Conservation (phyloP, 2,113 vertebrate species). For the Proterorhinus semilunaris region DNA sequence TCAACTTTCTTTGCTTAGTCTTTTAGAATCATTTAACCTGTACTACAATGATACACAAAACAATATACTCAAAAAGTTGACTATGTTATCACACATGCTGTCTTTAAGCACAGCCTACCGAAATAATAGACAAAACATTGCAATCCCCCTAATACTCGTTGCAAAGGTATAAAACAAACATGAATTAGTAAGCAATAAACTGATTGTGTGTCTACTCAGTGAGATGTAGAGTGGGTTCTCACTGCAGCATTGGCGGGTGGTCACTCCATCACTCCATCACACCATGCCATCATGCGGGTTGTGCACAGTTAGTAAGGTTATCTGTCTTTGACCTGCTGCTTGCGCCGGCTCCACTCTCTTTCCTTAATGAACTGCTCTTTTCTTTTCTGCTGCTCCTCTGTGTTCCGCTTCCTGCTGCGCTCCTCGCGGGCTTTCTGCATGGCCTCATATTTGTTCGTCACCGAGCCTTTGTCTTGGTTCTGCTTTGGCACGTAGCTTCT, state of each 20-base stretch:
- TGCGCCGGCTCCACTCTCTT: conserved; percentile 90
- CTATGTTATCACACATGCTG: not conserved
- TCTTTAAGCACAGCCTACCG: no score
- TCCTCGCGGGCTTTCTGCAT: conserved; percentile 98
- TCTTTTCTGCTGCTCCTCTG: conserved; percentile 92
- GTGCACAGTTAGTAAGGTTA: conserved; percentile 49
- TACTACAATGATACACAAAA: not conserved
- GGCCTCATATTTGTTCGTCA: conserved; percentile 93
- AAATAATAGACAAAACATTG: no score
- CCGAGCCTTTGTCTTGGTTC: conserved; percentile 84
- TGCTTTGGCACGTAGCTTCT: conserved; percentile 91
- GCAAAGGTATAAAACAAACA: not conserved
- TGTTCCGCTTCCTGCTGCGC: conserved; percentile 88
- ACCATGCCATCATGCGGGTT: conserved; percentile 64
- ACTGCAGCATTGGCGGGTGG: conserved; percentile 35
- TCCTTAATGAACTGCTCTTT: conserved; percentile 97
- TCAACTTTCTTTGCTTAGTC: not conserved
- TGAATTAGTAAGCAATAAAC: not conserved
- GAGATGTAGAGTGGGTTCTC: conserved; percentile 34
- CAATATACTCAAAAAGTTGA: no score
- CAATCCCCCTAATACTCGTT: no score
- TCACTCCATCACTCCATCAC: conserved; percentile 48
- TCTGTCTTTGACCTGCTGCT: conserved; percentile 88
- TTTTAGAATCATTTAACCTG: not conserved
- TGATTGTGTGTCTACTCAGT: conserved; percentile 3